Base-by-base conservation (phyloP, 1,140 invertebrate genomes). In the Platyscapa corneri region DNA sequence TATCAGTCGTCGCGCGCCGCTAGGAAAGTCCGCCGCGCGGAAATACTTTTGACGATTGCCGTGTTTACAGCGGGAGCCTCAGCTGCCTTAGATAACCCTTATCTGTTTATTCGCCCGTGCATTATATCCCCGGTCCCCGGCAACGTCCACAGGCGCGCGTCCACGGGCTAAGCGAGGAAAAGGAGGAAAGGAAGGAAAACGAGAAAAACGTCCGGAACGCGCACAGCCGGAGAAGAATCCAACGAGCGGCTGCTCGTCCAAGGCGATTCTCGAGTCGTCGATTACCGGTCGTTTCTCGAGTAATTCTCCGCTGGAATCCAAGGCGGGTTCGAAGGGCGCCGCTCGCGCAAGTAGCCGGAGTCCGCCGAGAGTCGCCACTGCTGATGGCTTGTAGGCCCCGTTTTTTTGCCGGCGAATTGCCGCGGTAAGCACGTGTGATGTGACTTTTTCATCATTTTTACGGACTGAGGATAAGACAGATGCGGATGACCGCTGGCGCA, bases 271-370 rank as follows among this genome's bases (percentile, higher is more conserved):
- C 32, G 23, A 14, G 12, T 30, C 82, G 72, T 60, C 86, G 85
- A 88, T 88, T 89, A 86, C 72, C 86, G 75, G 87, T 84, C 85
- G 42, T 85, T 87, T 86, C 84, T 85, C 85, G 83, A 30, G 82
- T 86, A 87, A 88, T 88, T 89, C 86, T 67, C 20, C 67, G 23
- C 34, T 53, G 86, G 86, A 87, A 89, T 87, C 67, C 60, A 23
- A 82, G 70, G 82, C 81, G 75, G 46, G 83, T 86, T 88, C 83
- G 77, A 87, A 85, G 81, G 74, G 80, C 84, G n/a, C 67, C 67
- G 81, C 65, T 53, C 30, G 46, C 75, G 27, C 23, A 42, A 34
- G 77, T 39, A 39, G 34, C 77, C 72, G 49, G n/a, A 7, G 42
- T 46, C 42, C 42, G 12, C 12, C 12, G 42, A 46, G 42, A 34